Evolutionary conservation across 2,888 invertebrate genomes (phyloP), one percentile per base, ranked within the genome.

Genomic region (Colostygia pectinataria): DNA sequence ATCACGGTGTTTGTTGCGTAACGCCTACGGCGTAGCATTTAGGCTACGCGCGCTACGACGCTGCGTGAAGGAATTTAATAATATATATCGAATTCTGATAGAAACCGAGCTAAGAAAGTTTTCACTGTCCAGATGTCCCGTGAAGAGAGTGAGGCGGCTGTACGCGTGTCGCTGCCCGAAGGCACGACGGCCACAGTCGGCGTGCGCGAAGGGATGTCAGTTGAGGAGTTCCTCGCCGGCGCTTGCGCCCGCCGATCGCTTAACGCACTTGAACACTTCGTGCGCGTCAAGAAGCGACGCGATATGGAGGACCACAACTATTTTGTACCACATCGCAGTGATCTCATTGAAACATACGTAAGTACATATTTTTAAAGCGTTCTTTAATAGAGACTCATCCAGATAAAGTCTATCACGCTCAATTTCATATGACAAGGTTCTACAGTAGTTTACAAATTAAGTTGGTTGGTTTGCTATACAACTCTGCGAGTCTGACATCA

Each of bases 291-390:
- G 90, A 97, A 98, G 81, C 94, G 98, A 64, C 93, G 96, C 63
- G 98, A 98, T 73, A 96, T 97, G 94, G 98, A 98, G 82, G 97
- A 97, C 86, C 97, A 97, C 84, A 97, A 97, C 90, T 98, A 97
- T 90, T 97, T 97, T 88, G 98, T 98, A 73, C 98, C 98, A 53
- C 97, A 98, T 82, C 94, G 97, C 71, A 95, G 96, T 75, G 98
- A 98, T 88, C 94, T 96, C 74, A 97, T 99, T 72, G 98, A 98
- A 87, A 97, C 97, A 80, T 97, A 98, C 84, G 98, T 98, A 88
- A 95, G 96, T 93, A 27, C n/a, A n/a, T 39, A 29, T 28, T n/a
- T 4, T 20, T 20, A 20, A 20, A 18, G n/a, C n/a, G n/a, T n/a
- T n/a, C n/a, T n/a, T n/a, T n/a, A n/a, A n/a, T n/a, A n/a, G n/a